phyloP scores from a whole-genome alignment of 1,140 invertebrate genomes.

The Camponotus floridanus region DNA sequence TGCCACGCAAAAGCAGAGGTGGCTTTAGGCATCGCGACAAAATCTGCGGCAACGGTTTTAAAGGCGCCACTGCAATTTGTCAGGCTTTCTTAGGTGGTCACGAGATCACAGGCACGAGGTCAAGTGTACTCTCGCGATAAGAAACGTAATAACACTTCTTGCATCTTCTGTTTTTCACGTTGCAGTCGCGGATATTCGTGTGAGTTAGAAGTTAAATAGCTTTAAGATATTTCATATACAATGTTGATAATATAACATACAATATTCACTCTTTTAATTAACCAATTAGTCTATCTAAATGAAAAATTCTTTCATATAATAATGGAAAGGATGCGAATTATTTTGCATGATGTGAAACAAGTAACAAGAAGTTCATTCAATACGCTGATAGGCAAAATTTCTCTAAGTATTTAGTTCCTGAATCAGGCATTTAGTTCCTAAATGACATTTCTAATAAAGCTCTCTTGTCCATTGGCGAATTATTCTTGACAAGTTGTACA shows the following conservation, averaged over 20 bases:
- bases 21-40: slow-evolving; percentile 11
- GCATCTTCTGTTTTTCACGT: slow-evolving; percentile 41
- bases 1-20: slow-evolving; percentile 36
- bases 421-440: slow-evolving; percentile 31
- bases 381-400: not conserved
- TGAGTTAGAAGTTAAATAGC: not conserved
- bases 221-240: not conserved
- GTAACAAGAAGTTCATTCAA: not conserved
- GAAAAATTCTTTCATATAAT: not conserved
- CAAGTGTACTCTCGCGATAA: slow-evolving; percentile 59
- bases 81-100: slow-evolving; percentile 51
- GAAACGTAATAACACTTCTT: slow-evolving; percentile 49
- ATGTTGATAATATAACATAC: not conserved
- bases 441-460: slow-evolving; percentile 32
- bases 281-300: not conserved
- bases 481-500: slow-evolving; percentile 47
- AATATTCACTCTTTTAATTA: not conserved
- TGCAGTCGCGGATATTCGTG: not conserved
- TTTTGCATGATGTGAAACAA: not conserved
- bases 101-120: slow-evolving; percentile 57
- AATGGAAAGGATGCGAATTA: not conserved
- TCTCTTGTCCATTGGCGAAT: slow-evolving; percentile 33
- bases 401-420: not conserved
- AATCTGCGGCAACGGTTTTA: slow-evolving; percentile 42
- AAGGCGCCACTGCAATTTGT: slow-evolving; percentile 58